Percentiles rank a stretch among this genome's conserved stretches.
These are phyloP conservation scores for Hypotaenidia philippensis DNA, from an alignment of 2,797 vertebrate genomes.

Conservation along the genomic window DNA sequence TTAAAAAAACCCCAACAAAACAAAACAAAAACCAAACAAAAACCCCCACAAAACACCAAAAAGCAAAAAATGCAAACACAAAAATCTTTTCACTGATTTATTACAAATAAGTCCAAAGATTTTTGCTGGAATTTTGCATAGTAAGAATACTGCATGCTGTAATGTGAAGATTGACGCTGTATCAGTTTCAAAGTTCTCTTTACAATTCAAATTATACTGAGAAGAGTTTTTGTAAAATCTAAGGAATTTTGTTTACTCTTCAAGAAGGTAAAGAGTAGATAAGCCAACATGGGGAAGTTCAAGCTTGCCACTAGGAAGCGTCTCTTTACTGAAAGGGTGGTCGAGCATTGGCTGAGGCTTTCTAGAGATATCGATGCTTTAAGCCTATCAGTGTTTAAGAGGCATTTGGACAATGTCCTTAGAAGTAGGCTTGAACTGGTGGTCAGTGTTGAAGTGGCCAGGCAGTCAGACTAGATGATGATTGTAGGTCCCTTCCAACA, in stretches of 20 bases:
- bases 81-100: neutral
- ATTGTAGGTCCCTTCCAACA: neutral
- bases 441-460: neutral
- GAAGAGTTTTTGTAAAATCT: slow-evolving; percentile 47
- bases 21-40: too few species aligned
- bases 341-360: neutral
- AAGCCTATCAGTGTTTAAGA: neutral
- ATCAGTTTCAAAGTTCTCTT: slow-evolving; percentile 54
- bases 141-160: neutral
- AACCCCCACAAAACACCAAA: too few species aligned
- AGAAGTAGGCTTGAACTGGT: neutral
- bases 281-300: neutral
- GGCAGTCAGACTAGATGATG: neutral
- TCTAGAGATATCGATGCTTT: neutral
- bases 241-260: slow-evolving; percentile 30
- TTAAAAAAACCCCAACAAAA: too few species aligned
- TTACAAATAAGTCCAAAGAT: neutral
- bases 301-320: neutral
- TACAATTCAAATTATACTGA: slow-evolving; percentile 53
- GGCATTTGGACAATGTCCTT: neutral
- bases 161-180: slow-evolving; percentile 34
- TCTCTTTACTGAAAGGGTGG: neutral
- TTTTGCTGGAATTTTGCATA: neutral
- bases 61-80: neutral
- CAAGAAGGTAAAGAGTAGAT: neutral